Evolutionary conservation across 2,113 vertebrate species (phyloP), one percentile per base, ranked within the genome.

Genomic region (Oncorhynchus clarkii): DNA sequence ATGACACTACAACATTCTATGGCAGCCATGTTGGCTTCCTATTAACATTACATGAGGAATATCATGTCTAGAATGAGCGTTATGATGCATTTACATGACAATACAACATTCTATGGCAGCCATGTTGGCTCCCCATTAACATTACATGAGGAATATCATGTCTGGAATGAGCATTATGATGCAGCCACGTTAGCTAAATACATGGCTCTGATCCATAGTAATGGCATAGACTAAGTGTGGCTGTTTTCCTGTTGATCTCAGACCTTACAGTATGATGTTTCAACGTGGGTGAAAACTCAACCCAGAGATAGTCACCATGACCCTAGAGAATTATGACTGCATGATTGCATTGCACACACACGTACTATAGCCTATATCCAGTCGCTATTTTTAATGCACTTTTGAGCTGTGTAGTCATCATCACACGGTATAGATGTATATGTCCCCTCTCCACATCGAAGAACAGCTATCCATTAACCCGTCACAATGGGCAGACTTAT

Each of bases 401-500:
- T 64, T 81, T 70, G 72, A 85, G 69, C 60, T 22, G 13, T 77
- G 73, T 72, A 79, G 89, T 87, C 74, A 88, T 81, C 82, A 85
- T 79, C 73, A 73, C 72, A 66, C 84, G 71, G 81, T 85, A 80
- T 77, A 73, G 60, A 73, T 65, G 39, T 71, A 64, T 24, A 72
- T 26, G 67, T 68, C 81, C 75, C 39, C 39, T 45, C 39, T 71
- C 74, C 72, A 59, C 76, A 81, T 80, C 71, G 59, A 2, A 71
- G 31, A 80, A 69, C 14, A 69, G 48, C 60, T 62, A 62, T 86
- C 83, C 89, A 91, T 88, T 89, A 88, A 78, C 22, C 16, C 66
- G 54, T 26, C 54, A 76, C 73, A 24, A 62, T 39, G 54, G 71
- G 29, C 5, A 70, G 18, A 62, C 76, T 77, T 24, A 51, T 70